A percentile compares a stretch with the other conserved stretches of the same genome.
Evolutionary conservation across 2,797 vertebrate genomes (phyloP).

Genomic region (Acanthurus tractus): DNA sequence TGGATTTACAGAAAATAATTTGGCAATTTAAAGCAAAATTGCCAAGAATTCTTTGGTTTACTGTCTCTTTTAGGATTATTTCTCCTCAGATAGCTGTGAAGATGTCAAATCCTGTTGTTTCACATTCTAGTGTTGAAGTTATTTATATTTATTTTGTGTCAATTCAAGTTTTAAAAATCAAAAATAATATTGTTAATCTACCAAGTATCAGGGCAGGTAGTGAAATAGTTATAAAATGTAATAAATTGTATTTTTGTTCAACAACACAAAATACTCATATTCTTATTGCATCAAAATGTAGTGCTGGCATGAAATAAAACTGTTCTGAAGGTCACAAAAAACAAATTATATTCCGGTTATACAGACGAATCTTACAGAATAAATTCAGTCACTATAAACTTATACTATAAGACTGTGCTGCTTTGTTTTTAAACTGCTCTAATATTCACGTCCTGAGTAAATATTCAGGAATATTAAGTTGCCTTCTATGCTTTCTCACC

Average conservation of each 20-base stretch:
- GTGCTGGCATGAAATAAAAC: too few species aligned
- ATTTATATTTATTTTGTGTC: background rate
- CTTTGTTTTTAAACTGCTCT: constrained; percentile 43
- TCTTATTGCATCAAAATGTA: too few species aligned
- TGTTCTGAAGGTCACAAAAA: too few species aligned
- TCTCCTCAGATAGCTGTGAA: background rate
- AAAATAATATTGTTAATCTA: background rate
- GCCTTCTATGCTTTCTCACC: background rate
- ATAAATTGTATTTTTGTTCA: too few species aligned
- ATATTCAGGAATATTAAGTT: too few species aligned
- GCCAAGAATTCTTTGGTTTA: background rate
- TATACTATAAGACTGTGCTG: too few species aligned
- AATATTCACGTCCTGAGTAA: background rate
- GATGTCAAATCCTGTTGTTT: background rate
- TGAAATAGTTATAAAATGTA: too few species aligned
- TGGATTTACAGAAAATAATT: background rate
- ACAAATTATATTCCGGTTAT: too few species aligned
- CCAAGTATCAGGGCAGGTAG: too few species aligned
- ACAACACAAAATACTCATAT: too few species aligned
- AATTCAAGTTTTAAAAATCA: background rate
- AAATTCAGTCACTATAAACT: too few species aligned
- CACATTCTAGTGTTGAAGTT: background rate
- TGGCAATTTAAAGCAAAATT: background rate
- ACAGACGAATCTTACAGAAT: too few species aligned
- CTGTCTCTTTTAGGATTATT: background rate